A percentile compares a stretch with the other conserved stretches of the same genome.
These are phyloP conservation scores for Cebidichthys violaceus DNA, from an alignment of 2,113 vertebrate species.

Conservation along the genomic window DNA sequence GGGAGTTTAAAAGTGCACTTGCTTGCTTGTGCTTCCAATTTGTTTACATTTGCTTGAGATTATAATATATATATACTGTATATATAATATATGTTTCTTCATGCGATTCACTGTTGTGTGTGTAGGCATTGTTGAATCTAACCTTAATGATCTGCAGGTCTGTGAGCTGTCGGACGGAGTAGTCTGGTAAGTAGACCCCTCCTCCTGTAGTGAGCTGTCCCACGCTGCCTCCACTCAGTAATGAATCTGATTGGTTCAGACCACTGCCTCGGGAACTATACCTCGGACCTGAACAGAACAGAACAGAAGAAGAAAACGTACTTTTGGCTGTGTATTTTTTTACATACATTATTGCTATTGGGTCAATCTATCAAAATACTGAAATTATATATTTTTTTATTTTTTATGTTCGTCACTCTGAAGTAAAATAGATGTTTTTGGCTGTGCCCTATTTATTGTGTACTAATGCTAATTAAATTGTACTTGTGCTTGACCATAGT, in stretches of 20 bases:
- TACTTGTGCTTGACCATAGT: background rate
- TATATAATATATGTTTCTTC: too few species aligned
- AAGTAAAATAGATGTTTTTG: background rate
- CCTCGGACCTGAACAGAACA: constrained; percentile 86
- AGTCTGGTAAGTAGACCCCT: constrained; percentile 94
- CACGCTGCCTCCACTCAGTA: constrained; percentile 91
- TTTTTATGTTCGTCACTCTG: background rate
- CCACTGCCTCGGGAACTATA: constrained; percentile 90
- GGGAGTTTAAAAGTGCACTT: constrained; percentile 37
- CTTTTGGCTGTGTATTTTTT: background rate
- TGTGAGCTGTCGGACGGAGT: constrained; percentile 94
- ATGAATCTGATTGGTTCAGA: constrained; percentile 92
- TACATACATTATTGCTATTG: background rate
- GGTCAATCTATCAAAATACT: background rate
- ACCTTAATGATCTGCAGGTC: constrained; percentile 99
- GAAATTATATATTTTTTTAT: background rate
- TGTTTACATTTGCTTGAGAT: constrained; percentile 31
- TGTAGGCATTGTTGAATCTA: constrained; percentile 22
- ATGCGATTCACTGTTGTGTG: constrained; percentile 23
- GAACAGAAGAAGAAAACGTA: constrained; percentile 20
- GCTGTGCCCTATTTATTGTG: background rate
- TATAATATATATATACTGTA: too few species aligned
- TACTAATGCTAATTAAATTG: background rate
- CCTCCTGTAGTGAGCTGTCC: constrained; percentile 90
- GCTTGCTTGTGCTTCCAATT: constrained; percentile 20